Evolutionary conservation across 2,888 invertebrate genomes (phyloP).

Genomic region (Eupithecia subumbrata): DNA sequence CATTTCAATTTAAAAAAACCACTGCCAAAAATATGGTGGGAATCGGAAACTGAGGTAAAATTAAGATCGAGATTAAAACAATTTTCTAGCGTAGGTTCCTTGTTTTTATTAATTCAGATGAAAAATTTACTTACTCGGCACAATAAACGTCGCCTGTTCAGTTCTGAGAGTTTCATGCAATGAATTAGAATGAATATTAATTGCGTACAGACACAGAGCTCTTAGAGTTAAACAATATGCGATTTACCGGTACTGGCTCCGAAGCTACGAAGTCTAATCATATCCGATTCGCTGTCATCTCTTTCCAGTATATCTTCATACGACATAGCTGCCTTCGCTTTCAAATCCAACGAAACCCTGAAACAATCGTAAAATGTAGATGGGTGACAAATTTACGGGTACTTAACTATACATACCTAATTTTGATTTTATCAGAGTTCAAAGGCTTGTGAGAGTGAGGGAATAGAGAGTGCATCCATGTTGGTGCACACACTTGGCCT

Average conservation of each 20-base stretch:
- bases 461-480: background rate
- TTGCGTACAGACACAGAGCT: no score
- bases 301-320: conserved; percentile 48
- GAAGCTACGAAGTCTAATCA: conserved; percentile 46
- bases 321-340: conserved; percentile 31
- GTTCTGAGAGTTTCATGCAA: background rate
- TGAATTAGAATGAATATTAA: background rate
- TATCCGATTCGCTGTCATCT: conserved; percentile 54
- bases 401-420: background rate
- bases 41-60: no score
- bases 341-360: conserved; percentile 52
- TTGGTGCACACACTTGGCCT: background rate
- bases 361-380: conserved; percentile 18
- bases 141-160: background rate
- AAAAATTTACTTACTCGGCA: background rate
- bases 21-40: no score
- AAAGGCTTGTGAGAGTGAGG: background rate
- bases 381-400: background rate
- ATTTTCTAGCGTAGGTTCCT: background rate
- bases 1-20: no score
- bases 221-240: background rate
- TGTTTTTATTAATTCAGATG: background rate
- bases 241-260: background rate
- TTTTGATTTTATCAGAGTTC: background rate
- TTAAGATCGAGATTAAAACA: no score